Evolutionary conservation across 2,113 vertebrate genomes (phyloP).

Genomic region (Corvus hawaiiensis): DNA sequence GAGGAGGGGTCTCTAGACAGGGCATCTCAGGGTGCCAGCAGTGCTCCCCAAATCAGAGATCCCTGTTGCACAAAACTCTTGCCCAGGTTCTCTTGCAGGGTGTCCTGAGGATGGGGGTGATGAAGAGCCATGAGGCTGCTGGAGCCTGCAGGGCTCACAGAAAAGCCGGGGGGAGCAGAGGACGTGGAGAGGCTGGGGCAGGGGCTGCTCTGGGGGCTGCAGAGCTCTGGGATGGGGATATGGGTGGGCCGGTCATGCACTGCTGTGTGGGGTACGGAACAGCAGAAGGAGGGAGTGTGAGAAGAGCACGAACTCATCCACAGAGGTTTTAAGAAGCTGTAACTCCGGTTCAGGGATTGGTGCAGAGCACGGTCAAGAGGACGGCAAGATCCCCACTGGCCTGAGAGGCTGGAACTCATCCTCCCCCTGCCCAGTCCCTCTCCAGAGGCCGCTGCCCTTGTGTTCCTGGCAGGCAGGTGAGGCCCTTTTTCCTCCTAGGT

Average conservation of each 20-base stretch:
- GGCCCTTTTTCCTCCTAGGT: background rate
- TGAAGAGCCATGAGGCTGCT: background rate
- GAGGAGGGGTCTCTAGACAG: background rate
- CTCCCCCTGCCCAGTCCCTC: background rate
- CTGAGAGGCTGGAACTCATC: background rate
- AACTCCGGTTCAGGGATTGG: background rate
- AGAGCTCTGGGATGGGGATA: fast-evolving
- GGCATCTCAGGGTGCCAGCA: background rate
- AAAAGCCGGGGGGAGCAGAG: background rate
- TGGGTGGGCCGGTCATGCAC: background rate
- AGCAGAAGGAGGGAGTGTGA: background rate
- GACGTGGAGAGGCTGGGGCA: background rate
- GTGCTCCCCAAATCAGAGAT: background rate
- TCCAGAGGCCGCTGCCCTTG: background rate
- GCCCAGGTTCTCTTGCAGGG: background rate
- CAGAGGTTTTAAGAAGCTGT: background rate
- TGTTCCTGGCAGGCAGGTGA: background rate
- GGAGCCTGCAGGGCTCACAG: background rate
- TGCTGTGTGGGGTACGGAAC: background rate
- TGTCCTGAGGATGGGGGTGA: background rate
- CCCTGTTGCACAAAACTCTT: background rate
- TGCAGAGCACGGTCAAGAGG: background rate
- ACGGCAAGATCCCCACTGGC: background rate
- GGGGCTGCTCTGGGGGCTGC: background rate
- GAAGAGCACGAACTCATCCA: background rate